phyloP scores from a whole-genome alignment of 2,888 invertebrate species.

The Drosophila kokeensis region DNA sequence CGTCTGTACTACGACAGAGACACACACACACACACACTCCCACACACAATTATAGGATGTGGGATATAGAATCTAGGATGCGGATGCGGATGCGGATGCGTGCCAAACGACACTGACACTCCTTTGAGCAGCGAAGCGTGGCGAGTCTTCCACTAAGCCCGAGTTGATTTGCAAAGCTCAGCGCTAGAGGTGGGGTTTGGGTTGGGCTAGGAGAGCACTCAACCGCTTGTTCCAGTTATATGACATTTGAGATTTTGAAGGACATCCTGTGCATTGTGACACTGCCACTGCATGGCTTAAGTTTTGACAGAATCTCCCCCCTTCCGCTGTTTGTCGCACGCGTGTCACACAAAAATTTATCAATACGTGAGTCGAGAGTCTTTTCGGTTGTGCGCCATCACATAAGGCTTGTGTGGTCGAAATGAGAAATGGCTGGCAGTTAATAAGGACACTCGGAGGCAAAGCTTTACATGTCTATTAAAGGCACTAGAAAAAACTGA shows the following conservation, averaged over 20 bases:
- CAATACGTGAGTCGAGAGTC: conserved; percentile 52
- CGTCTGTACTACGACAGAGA: conserved; percentile 17
- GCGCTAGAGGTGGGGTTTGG: background rate
- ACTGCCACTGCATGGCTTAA: conserved; percentile 42
- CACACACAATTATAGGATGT: conserved; percentile 21
- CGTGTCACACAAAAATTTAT: conserved; percentile 63
- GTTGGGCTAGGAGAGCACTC: conserved; percentile 18
- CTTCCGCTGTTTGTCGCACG: conserved; percentile 17
- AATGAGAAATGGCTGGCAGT: conserved; percentile 68
- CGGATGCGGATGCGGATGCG: conserved; percentile 55
- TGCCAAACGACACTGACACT: conserved; percentile 66
- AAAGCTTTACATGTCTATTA: conserved; percentile 57
- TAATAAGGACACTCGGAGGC: conserved; percentile 66
- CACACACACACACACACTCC: conserved; percentile 3
- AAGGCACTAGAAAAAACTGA: conserved; percentile 16
- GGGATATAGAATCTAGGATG: conserved; percentile 14
- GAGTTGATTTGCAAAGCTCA: conserved; percentile 76
- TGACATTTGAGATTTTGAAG: conserved; percentile 74
- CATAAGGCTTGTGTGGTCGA: conserved; percentile 34
- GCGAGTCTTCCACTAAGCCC: conserved; percentile 59
- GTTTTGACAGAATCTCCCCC: conserved; percentile 47
- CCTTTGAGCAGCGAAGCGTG: conserved; percentile 68
- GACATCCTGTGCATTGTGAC: conserved; percentile 39
- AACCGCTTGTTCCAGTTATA: conserved; percentile 52
- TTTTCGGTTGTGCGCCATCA: conserved; percentile 15